Evolutionary conservation across 2,888 invertebrate species (phyloP), one percentile per base, ranked within the genome.

Genomic region (Cataglyphis rosenhaueri): DNA sequence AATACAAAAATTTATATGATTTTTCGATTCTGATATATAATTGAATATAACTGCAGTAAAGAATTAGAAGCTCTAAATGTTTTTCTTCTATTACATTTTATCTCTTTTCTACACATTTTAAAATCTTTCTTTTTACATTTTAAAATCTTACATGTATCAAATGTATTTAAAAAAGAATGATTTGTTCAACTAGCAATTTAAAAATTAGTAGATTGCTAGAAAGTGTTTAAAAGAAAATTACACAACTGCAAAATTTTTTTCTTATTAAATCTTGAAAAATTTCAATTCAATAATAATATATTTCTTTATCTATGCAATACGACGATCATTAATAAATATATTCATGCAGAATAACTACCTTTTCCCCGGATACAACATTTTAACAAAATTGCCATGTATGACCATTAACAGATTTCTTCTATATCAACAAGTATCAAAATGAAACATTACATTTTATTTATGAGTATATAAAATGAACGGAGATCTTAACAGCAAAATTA

Each of bases 391-490:
- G 25, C 18, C 18, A 9, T 32, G 35, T 32, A 3, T 32, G 32
- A 10, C 1, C 38, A 12, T 65, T 52, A 32, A 70, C 41, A 82
- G 84, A 15, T 84, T 61, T 66, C 84, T 71, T 44, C 25, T n/a
- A 38, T 86, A 76, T 64, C 84, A 70, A 85, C 75, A 52, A 44
- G 3, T 44, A 59, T 70, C 6, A 38, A 38, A 18, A 18, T 44
- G 18, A 29, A 59, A 73, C 21, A 61, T 25, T 57, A 12, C 5
- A 32, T 52, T 66, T 12, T 66, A 48, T 32, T n/a, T 52, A 52
- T 32, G n/a, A 68, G 2, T 2, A 52, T 32, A 8, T 15, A 52
- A 32, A 68, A 52, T 52, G 32, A 70, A 57, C 21, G 15, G 9
- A 55, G 15, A 15, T 35, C 35, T 55, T 70, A 35, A 6, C 48